Evolutionary conservation across 2,888 invertebrate species (phyloP).

Genomic region (Cordylochernes scorpioides): DNA sequence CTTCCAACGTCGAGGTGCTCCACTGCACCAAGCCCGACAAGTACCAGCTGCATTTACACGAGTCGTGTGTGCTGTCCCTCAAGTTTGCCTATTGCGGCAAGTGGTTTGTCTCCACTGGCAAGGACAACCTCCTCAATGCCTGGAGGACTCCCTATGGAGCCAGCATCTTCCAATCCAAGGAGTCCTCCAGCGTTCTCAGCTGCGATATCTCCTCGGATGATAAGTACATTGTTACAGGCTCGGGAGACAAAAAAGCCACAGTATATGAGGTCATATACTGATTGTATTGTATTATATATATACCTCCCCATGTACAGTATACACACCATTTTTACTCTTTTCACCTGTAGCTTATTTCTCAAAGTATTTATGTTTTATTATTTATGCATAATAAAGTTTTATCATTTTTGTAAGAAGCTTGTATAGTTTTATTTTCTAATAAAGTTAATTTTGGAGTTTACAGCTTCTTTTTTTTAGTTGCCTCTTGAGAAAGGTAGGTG

Average conservation of each 20-base stretch:
- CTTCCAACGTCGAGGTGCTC: conserved; percentile 73
- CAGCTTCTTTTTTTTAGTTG: too few relatives aligned
- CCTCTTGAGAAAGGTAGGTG: too few relatives aligned
- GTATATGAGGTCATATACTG: conserved; percentile 78
- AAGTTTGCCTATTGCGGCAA: conserved; percentile 79
- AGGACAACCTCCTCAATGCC: conserved; percentile 73
- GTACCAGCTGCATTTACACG: conserved; percentile 80
- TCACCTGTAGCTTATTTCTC: too few relatives aligned
- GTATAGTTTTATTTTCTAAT: too few relatives aligned
- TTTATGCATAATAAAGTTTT: too few relatives aligned
- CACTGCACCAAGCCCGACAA: conserved; percentile 70
- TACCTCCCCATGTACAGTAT: too few relatives aligned
- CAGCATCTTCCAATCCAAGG: conserved; percentile 61
- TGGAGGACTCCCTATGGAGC: conserved; percentile 87
- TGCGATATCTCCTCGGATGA: conserved; percentile 91
- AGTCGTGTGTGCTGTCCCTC: conserved; percentile 76
- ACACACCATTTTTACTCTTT: too few relatives aligned
- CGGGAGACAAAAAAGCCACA: conserved; percentile 86
- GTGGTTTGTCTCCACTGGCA: conserved; percentile 85
- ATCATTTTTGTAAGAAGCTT: too few relatives aligned
- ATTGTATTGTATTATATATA: too few relatives aligned
- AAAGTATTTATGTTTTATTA: too few relatives aligned
- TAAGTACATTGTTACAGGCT: conserved; percentile 84
- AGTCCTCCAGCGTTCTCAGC: conserved; percentile 78
- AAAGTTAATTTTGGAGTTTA: too few relatives aligned